Evolutionary conservation across 2,888 invertebrate species (phyloP).

Genomic region (Nudaria mundana): DNA sequence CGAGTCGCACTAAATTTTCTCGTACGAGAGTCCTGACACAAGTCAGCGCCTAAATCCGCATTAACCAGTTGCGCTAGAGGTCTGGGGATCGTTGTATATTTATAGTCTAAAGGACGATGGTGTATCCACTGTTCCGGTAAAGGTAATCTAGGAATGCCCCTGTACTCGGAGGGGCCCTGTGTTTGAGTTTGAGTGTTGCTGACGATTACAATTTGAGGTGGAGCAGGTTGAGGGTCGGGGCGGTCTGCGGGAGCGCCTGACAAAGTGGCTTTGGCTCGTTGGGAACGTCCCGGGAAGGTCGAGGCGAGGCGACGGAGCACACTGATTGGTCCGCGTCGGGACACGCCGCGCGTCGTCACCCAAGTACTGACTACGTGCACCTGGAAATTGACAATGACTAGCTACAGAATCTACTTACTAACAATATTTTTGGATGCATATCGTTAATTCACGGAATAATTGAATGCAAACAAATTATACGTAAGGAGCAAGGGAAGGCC

Average conservation of each 20-base stretch:
- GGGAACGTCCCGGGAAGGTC: conserved; percentile 26
- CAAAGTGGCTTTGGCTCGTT: conserved; percentile 33
- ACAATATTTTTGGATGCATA: too few species aligned
- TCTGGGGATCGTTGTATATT: conserved; percentile 62
- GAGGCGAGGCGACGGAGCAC: conserved; percentile 13
- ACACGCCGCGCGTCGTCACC: conserved; percentile 27
- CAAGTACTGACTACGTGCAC: conserved; percentile 63
- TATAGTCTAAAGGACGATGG: conserved; percentile 63
- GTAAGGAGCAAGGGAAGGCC: too few species aligned
- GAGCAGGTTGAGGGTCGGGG: conserved; percentile 31
- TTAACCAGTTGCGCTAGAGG: conserved; percentile 61
- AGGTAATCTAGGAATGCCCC: conserved; percentile 59
- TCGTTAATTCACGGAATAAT: too few species aligned
- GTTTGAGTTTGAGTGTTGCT: conserved; percentile 34
- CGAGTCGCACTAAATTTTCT: conserved; percentile 71
- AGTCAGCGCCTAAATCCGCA: conserved; percentile 57
- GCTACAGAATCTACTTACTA: neutral
- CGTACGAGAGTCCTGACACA: conserved; percentile 54
- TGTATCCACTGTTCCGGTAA: conserved; percentile 73
- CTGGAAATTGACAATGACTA: conserved; percentile 37
- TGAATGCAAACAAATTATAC: neutral
- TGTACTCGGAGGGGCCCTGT: conserved; percentile 38
- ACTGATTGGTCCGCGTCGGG: conserved; percentile 13
- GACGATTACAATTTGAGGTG: conserved; percentile 39
- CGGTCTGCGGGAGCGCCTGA: conserved; percentile 29